Evolutionary conservation across 2,113 vertebrate genomes (phyloP).

Genomic region (Hepsetus odoe): DNA sequence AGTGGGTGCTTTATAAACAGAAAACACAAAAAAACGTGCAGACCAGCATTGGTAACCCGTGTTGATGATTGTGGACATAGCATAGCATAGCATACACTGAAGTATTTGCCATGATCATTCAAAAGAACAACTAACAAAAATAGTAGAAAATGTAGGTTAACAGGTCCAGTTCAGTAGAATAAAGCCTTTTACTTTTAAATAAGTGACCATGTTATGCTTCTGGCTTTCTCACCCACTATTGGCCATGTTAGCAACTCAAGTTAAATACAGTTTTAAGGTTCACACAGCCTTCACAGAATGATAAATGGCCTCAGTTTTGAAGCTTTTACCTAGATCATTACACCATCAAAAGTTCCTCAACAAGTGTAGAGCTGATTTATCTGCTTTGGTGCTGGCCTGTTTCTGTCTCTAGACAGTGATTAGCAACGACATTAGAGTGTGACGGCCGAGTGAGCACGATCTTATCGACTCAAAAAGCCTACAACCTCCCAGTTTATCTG

Average conservation of each 20-base stretch:
- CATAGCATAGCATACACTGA: too few relatives aligned
- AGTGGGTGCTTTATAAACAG: too few relatives aligned
- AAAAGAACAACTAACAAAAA: too few relatives aligned
- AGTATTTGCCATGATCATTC: too few relatives aligned
- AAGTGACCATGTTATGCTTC: background rate
- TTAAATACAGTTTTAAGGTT: background rate
- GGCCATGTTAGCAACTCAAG: background rate
- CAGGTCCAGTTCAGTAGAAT: too few relatives aligned
- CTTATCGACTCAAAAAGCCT: background rate
- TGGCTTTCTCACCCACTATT: background rate
- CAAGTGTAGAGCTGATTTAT: background rate
- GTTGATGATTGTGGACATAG: too few relatives aligned
- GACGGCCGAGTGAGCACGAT: background rate
- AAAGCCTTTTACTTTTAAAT: background rate
- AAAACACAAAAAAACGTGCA: too few relatives aligned
- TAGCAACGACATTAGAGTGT: background rate
- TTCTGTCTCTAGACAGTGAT: constrained; percentile 3
- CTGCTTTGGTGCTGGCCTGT: background rate
- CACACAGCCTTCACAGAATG: background rate
- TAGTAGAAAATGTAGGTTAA: too few relatives aligned
- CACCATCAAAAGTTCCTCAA: background rate
- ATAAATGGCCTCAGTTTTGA: background rate
- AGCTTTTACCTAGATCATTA: background rate
- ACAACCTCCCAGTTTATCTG: background rate
- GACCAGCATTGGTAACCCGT: too few relatives aligned